These are phyloP conservation scores for Rhizomys pruinosus DNA, from an alignment of 2,113 vertebrate species.

Conservation along the genomic window DNA sequence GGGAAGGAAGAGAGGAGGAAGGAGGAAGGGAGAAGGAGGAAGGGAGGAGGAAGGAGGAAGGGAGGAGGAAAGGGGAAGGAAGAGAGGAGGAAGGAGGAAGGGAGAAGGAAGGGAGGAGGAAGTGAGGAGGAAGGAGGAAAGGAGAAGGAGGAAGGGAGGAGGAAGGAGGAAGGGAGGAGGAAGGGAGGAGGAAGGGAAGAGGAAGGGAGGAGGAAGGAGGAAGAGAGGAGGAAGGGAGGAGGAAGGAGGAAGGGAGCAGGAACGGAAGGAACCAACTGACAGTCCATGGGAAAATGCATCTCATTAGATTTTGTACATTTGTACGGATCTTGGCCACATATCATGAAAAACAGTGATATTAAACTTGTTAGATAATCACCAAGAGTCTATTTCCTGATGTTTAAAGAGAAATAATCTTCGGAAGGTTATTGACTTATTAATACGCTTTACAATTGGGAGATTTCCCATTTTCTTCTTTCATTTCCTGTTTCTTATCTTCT, in stretches of 20 bases:
- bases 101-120: neutral
- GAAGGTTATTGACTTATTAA: slow-evolving; percentile 58
- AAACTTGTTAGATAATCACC: slow-evolving; percentile 26
- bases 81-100: neutral
- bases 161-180: neutral
- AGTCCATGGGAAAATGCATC: neutral
- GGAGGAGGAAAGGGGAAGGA: neutral
- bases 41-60: too few relatives aligned
- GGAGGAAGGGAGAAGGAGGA: too few relatives aligned
- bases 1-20: too few relatives aligned
- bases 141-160: neutral
- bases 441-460: slow-evolving; percentile 40
- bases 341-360: slow-evolving; percentile 14
- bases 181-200: neutral
- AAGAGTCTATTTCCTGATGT: neutral
- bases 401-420: slow-evolving; percentile 57
- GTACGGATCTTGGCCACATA: neutral
- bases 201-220: neutral
- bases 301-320: slow-evolving; percentile 27
- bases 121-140: neutral
- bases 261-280: neutral
- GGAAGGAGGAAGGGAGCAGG: neutral
- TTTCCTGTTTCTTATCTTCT: slow-evolving; percentile 67
- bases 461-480: slow-evolving; percentile 64
- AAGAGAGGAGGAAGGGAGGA: neutral